phyloP scores from a whole-genome alignment of 1,140 invertebrate genomes.

The Propsilocerus akamusi region DNA sequence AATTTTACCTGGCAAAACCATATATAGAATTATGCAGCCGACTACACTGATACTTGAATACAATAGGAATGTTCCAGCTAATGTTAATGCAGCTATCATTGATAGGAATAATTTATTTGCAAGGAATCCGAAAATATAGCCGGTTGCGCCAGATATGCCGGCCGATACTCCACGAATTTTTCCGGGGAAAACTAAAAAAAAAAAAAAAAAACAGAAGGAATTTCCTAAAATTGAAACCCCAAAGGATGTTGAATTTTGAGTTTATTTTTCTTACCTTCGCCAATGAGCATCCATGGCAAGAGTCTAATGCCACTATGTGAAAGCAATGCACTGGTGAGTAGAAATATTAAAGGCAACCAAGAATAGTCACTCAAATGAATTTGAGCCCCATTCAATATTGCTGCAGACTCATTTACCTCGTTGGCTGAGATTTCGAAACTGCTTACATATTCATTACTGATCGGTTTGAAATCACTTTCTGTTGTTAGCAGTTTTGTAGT shows the following conservation, averaged over 20 bases:
- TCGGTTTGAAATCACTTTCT: not conserved
- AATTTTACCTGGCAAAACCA: conserved; percentile 23
- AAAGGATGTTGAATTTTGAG: conserved; percentile 1
- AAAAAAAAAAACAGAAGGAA: conserved; percentile 4
- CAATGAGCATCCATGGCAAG: conserved; percentile 58
- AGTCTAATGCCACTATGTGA: conserved; percentile 46
- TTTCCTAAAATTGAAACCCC: no score
- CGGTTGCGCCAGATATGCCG: conserved; percentile 43
- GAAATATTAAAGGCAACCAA: conserved; percentile 45
- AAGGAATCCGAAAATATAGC: conserved; percentile 50
- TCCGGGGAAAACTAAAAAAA: conserved; percentile 30
- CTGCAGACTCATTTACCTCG: not conserved
- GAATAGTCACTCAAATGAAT: conserved; percentile 24
- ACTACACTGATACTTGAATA: conserved; percentile 32
- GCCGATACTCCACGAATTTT: conserved; percentile 44
- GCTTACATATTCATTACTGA: not conserved
- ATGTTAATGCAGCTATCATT: conserved; percentile 35
- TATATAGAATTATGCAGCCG: conserved; percentile 33
- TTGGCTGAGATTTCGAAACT: not conserved
- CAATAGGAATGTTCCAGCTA: conserved; percentile 47
- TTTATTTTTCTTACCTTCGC: conserved; percentile 31
- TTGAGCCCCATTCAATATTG: not conserved
- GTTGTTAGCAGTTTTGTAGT: conserved; percentile 13
- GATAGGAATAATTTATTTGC: conserved; percentile 50
- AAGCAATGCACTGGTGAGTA: conserved; percentile 44